phyloP scores from a whole-genome alignment of 2,888 invertebrate genomes.

The Gnatocerus cornutus region DNA sequence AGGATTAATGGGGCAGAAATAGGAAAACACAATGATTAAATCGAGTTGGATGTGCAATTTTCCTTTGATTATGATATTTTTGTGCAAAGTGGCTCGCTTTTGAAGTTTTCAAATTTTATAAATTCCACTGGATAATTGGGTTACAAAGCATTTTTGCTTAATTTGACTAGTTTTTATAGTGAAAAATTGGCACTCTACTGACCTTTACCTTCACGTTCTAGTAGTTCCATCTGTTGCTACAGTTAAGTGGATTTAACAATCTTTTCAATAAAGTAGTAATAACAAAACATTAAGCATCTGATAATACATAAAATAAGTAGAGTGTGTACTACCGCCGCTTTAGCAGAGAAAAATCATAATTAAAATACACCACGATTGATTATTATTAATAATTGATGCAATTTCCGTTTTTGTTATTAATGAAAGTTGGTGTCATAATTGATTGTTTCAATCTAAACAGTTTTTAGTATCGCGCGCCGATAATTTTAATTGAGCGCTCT shows the following conservation, averaged over 20 bases:
- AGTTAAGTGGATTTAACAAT: background rate
- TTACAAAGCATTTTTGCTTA: no score
- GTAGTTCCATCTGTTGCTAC: background rate
- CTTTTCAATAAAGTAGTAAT: background rate
- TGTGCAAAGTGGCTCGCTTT: no score
- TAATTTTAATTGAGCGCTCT: constrained; percentile 23
- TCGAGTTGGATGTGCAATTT: no score
- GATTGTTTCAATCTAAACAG: constrained; percentile 31
- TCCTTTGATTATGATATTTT: no score
- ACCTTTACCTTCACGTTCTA: constrained; percentile 2
- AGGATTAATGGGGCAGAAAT: no score
- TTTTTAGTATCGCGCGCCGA: constrained; percentile 26
- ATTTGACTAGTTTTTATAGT: no score
- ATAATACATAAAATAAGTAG: background rate
- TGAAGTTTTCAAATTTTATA: no score
- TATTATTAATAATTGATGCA: constrained; percentile 33
- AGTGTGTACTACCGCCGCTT: no score
- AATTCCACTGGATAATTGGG: no score
- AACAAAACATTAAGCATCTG: background rate
- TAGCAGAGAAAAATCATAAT: constrained; percentile 31
- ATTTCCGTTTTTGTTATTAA: constrained; percentile 35
- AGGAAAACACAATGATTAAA: no score
- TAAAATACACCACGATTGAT: constrained; percentile 25
- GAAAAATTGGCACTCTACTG: background rate
- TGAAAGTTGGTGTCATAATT: constrained; percentile 36